These are phyloP conservation scores for Apocrypta bakeri DNA, from an alignment of 1,140 invertebrate genomes.

Conservation along the genomic window DNA sequence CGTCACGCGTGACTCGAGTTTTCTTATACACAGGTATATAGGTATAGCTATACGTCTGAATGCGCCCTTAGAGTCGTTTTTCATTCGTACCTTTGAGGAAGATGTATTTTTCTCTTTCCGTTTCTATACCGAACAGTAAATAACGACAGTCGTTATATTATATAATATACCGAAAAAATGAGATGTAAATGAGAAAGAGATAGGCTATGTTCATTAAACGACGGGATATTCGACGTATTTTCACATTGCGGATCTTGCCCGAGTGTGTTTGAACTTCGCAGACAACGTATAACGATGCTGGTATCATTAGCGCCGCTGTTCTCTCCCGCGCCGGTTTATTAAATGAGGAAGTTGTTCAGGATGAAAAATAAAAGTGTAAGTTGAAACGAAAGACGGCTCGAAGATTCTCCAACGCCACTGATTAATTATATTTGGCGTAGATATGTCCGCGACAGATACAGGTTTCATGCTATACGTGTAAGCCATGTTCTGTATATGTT, in stretches of 20 bases:
- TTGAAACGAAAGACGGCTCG: not conserved
- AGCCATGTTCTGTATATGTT: too few species aligned
- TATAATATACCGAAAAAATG: not conserved
- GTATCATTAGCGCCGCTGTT: slow-evolving; percentile 31
- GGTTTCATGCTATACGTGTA: too few species aligned
- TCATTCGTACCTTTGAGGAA: not conserved
- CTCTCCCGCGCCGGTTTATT: slow-evolving; percentile 11
- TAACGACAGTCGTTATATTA: not conserved
- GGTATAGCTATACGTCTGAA: not conserved
- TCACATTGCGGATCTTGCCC: not conserved
- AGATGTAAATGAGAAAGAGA: not conserved
- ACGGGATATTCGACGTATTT: slow-evolving; percentile 17
- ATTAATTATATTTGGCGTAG: not conserved
- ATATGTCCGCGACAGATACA: too few species aligned
- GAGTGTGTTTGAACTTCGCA: not conserved
- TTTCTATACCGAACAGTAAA: not conserved
- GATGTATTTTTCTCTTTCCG: not conserved
- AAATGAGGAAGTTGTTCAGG: slow-evolving; percentile 25
- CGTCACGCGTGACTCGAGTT: not conserved
- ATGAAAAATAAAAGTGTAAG: slow-evolving; percentile 34
- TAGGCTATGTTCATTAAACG: slow-evolving; percentile 36
- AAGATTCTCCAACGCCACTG: not conserved
- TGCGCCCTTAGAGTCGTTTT: not conserved
- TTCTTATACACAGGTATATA: not conserved
- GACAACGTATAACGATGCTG: slow-evolving; percentile 11